Base-by-base conservation (phyloP, 2,888 invertebrate genomes). In the Nomada ferruginata region DNA sequence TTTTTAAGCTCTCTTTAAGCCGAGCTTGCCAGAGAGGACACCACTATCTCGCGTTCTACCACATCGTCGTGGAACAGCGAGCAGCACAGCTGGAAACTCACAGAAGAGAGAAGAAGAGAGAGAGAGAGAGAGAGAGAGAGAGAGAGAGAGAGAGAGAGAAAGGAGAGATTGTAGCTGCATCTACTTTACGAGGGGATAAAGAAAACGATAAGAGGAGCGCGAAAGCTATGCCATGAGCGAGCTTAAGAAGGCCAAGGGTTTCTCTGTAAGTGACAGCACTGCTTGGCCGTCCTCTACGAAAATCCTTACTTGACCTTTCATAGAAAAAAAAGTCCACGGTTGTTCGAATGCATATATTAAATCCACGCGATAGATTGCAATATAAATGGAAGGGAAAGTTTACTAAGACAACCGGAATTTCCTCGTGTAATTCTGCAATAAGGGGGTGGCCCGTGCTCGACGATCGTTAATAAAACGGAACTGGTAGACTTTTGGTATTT, bases 1-100 rank as follows among this genome's bases (percentile, higher is more conserved):
- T 91, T 92, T 91, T 92, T 92, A 92, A 92, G 91, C 92, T 91
- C 92, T 90, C 89, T 90, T 90, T 90, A 90, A 91, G 87, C 90
- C 85, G 88, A 84, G 89, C 88, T 85, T 84, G 87, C 83, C 87
- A 89, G 87, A 84, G 88, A 91, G 90, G 90, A 87, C 90, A 90
- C 88, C 89, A 85, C 90, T 90, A 89, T 91, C 90, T 91, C 85
- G 85, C 86, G 90, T 90, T 85, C 86, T 89, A 88, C 89, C 89
- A 86, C 85, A 85, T 87, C 81, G 79, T 82, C 85, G 80, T 87
- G 89, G 86, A 85, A 85, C 87, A 76, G 76, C 79, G 84, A 83
- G 82, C 87, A 82, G 75, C 68, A 83, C 85, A 77, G 85, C 87
- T 83, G 86, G 82, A 78, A 87, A 69, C 82, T 82, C 70, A 69